Conservation (phyloP, 2,113 vertebrate genomes). For the Macaca mulatta region DNA sequence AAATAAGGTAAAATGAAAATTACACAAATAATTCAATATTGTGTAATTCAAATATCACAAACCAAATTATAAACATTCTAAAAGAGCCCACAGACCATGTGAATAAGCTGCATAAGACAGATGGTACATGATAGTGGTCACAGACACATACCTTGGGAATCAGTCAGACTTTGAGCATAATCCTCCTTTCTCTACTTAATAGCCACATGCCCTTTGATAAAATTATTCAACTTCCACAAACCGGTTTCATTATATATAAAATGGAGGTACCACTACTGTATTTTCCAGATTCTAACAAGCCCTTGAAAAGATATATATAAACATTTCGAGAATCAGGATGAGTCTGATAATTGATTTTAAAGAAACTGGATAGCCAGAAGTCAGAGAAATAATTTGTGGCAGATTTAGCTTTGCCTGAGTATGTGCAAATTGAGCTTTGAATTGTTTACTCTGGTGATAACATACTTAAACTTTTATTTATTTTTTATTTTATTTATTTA, state of each 20-base stretch:
- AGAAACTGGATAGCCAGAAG: background rate
- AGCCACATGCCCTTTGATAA: background rate
- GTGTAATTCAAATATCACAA: background rate
- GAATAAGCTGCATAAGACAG: background rate
- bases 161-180: background rate
- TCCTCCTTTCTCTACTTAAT: background rate
- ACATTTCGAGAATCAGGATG: constrained; percentile 20
- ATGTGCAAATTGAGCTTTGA: background rate
- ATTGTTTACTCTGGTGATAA: background rate
- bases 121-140: background rate
- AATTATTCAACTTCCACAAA: background rate
- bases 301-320: background rate
- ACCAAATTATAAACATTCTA: background rate
- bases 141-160: background rate
- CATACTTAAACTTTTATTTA: background rate
- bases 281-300: background rate
- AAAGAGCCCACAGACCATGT: background rate
- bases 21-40: background rate
- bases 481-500: background rate
- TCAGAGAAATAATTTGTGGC: background rate
- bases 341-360: background rate
- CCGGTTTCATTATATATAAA: background rate
- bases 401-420: background rate
- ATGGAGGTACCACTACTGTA: background rate
- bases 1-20: constrained; percentile 2